Conservation (phyloP, 2,113 vertebrate genomes). For the Hylia prasina region DNA sequence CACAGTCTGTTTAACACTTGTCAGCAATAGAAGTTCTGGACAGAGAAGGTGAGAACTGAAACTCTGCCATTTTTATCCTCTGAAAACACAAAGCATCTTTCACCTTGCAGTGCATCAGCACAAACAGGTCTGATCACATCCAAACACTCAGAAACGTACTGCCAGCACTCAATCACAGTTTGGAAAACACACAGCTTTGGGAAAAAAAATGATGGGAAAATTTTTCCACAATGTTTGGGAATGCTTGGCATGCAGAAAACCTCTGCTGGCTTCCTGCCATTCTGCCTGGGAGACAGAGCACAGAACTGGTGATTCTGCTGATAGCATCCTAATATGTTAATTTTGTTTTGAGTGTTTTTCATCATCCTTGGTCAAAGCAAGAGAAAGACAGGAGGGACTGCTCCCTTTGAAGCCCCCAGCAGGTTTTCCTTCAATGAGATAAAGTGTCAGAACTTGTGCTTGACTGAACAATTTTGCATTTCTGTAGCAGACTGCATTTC, state of each 20-base stretch:
- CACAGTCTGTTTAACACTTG: neutral
- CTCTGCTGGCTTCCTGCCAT: neutral
- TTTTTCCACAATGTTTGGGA: neutral
- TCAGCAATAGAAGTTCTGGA: neutral
- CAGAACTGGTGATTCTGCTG: neutral
- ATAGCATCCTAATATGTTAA: neutral
- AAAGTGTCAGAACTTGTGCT: neutral
- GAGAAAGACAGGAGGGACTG: neutral
- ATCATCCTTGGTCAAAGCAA: neutral
- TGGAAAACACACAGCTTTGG: neutral
- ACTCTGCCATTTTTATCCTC: neutral
- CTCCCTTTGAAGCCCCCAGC: neutral
- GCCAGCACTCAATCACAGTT: neutral
- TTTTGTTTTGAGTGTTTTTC: neutral
- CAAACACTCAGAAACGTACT: neutral
- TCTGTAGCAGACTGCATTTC: neutral
- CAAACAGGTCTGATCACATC: neutral
- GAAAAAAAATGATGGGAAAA: neutral
- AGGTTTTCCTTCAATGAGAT: neutral
- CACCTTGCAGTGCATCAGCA: neutral
- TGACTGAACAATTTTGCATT: neutral
- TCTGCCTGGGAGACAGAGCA: neutral
- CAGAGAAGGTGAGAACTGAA: neutral
- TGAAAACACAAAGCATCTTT: neutral
- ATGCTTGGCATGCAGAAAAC: neutral